A percentile compares a stretch with the other conserved stretches of the same genome.
These are phyloP conservation scores for Amia ocellicauda DNA, from an alignment of 2,113 vertebrate species.

Conservation along the genomic window DNA sequence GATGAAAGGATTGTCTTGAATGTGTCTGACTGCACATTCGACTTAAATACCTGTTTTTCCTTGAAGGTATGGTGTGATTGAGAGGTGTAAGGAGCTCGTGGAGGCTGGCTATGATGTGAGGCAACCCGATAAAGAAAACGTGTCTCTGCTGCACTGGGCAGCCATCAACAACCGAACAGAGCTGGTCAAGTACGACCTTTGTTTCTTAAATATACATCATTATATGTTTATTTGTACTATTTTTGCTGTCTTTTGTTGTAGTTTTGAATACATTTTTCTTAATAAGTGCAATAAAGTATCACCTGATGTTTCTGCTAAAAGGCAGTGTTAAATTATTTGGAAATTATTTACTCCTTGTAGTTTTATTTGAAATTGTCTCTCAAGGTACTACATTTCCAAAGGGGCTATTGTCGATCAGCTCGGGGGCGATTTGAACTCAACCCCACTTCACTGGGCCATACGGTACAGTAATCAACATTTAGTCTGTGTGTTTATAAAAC, in stretches of 20 bases:
- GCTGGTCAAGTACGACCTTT: constrained; percentile 79
- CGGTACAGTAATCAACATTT: constrained; percentile 76
- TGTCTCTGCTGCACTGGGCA: constrained; percentile 93
- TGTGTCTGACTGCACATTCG: too few species aligned
- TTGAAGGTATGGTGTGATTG: constrained; percentile 83
- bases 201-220: background rate
- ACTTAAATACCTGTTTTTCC: background rate
- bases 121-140: constrained; percentile 92
- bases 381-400: constrained; percentile 91
- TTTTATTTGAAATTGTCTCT: constrained; percentile 15
- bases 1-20: too few species aligned
- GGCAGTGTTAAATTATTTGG: background rate
- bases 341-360: constrained; percentile 20
- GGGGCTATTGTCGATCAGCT: constrained; percentile 89
- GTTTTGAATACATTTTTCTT: background rate
- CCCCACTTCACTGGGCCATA: constrained; percentile 94
- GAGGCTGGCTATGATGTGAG: constrained; percentile 90
- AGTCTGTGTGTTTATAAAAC: too few species aligned
- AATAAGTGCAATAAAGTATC: too few species aligned
- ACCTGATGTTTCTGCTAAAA: too few species aligned
- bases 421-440: constrained; percentile 92
- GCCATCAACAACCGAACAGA: constrained; percentile 94
- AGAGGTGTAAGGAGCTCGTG: constrained; percentile 89
- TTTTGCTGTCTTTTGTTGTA: too few species aligned
- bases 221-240: too few species aligned